Base-by-base conservation (phyloP, 2,113 vertebrate species). In the Labeo catla region DNA sequence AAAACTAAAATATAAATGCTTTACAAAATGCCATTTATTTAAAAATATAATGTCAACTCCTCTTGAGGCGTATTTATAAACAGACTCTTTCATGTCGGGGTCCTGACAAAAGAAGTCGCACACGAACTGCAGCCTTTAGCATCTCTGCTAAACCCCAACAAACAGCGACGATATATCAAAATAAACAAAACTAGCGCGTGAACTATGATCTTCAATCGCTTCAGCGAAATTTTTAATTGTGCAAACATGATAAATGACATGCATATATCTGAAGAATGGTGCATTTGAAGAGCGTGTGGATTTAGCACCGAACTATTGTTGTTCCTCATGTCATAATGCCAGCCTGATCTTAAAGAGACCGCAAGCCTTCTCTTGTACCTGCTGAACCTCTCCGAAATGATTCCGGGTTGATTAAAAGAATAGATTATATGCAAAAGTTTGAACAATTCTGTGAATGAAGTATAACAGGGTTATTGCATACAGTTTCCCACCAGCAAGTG, bases 91-190 rank as follows among this genome's bases (percentile, higher is more conserved):
- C 11, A 47, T 68, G 28, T 15, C 34, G 49, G 83, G 88, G 91
- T 91, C 91, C 89, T 89, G 66, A 86, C 63, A 86, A 78, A 81
- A 74, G 76, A 82, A 82, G 86, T 83, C 19, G 59, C 49, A 28
- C 45, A 57, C 21, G 36, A 43, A 54, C 63, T 39, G 23, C 68
- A 57, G 19, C 49, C n/a, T 9, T 84, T 84, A 74, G 68, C 68
- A 59, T 84, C 68, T 59, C 11, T 73, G 81, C 82, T 87, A 82
- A 76, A 74, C 68, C 16, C 61, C 21, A 85, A 79, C 28, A 87
- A 85, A 45, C 87, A 36, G 23, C 83, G 63, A 76, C 57, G 50
- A 68, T 52, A 82, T 16, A 73, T 59, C 21, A 15, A 45, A 72
- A 54, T 45, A 16, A 84, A 10, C 10, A 2, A 73, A 6, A 23